phyloP scores from a whole-genome alignment of 2,888 invertebrate species.

The Lochmaea crataegi region DNA sequence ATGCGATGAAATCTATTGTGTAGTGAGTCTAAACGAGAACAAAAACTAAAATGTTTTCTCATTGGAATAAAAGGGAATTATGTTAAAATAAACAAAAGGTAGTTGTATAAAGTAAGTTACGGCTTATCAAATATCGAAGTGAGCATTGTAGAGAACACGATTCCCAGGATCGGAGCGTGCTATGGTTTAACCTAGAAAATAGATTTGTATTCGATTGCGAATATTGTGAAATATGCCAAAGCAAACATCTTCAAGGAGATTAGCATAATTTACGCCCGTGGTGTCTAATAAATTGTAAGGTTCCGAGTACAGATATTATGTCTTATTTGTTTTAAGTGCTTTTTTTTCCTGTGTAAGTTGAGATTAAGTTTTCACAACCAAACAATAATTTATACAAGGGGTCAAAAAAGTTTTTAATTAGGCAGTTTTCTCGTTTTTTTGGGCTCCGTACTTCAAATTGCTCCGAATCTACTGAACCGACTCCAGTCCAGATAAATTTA shows the following conservation, averaged over 20 bases:
- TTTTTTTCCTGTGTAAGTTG: neutral
- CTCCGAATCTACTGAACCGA: no score
- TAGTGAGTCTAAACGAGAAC: conserved; percentile 35
- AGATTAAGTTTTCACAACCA: neutral
- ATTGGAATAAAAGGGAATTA: conserved; percentile 50
- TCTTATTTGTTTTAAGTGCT: conserved; percentile 38
- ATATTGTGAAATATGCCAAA: conserved; percentile 44
- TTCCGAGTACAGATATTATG: conserved; percentile 36
- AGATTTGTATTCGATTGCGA: conserved; percentile 49
- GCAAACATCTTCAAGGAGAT: no score
- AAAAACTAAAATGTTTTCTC: conserved; percentile 44
- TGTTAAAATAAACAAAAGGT: conserved; percentile 50
- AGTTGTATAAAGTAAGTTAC: conserved; percentile 48
- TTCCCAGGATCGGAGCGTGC: conserved; percentile 49
- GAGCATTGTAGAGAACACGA: conserved; percentile 49
- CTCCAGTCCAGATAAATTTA: no score
- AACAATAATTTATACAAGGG: neutral
- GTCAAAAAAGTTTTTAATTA: no score
- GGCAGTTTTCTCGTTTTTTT: no score
- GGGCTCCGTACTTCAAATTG: no score
- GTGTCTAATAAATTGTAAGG: conserved; percentile 41
- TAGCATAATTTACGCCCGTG: conserved; percentile 45
- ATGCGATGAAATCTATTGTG: conserved; percentile 46
- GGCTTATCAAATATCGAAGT: conserved; percentile 52
- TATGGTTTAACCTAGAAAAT: conserved; percentile 50